phyloP scores from a whole-genome alignment of 2,888 invertebrate species.

The Cistogaster globosa region DNA sequence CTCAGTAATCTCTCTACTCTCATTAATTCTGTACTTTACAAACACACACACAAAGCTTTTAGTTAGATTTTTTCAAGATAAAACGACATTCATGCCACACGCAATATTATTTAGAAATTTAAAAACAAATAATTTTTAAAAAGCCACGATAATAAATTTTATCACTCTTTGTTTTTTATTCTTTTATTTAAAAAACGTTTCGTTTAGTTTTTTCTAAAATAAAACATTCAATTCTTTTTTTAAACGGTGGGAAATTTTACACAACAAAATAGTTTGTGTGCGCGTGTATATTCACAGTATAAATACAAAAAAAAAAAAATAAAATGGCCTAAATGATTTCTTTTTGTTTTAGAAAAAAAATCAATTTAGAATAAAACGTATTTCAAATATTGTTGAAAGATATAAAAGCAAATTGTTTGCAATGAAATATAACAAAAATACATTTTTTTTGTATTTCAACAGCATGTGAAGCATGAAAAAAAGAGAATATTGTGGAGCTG shows the following conservation, averaged over 20 bases:
- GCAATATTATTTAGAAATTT: background rate
- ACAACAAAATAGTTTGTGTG: background rate
- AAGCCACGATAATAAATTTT: too few species aligned
- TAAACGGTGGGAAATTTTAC: background rate
- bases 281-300: background rate
- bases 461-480: background rate
- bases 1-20: too few species aligned
- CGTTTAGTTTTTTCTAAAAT: too few species aligned
- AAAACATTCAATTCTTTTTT: background rate
- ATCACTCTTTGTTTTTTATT: too few species aligned
- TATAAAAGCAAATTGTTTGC: conserved; percentile 32
- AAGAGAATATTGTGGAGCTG: background rate
- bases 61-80: background rate
- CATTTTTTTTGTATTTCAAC: conserved; percentile 5
- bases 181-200: too few species aligned
- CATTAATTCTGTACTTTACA: too few species aligned
- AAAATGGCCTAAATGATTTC: conserved; percentile 14
- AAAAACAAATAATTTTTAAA: too few species aligned
- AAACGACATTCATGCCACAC: background rate
- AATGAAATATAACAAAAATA: conserved; percentile 15
- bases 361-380: conserved; percentile 43
- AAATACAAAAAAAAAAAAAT: background rate
- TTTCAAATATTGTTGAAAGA: conserved; percentile 29
- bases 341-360: conserved; percentile 9
- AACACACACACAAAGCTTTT: too few species aligned